Evolutionary conservation across 2,888 invertebrate species (phyloP).

Genomic region (Metallyticus violacea): DNA sequence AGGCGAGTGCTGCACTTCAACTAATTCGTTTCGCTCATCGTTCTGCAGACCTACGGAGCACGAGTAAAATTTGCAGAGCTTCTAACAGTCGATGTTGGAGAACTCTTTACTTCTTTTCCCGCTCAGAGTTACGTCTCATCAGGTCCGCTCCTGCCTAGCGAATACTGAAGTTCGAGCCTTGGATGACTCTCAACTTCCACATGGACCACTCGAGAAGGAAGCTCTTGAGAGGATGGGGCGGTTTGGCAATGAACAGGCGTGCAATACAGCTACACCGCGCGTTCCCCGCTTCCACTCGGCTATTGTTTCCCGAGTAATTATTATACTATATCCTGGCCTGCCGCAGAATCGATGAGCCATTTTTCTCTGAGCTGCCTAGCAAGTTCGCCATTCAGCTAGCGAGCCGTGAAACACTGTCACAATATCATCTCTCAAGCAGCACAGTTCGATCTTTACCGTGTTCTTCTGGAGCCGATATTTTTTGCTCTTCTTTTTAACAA

Average conservation of each 20-base stretch:
- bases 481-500: no score
- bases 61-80: no score
- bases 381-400: not conserved
- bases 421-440: not conserved
- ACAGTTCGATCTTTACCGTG: not conserved
- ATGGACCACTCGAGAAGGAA: not conserved
- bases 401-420: not conserved
- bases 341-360: not conserved
- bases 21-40: no score
- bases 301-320: not conserved
- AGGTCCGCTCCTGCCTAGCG: no score
- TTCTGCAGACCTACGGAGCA: no score
- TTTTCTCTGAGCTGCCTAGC: not conserved
- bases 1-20: no score
- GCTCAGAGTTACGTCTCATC: not conserved
- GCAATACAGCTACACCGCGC: not conserved
- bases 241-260: not conserved
- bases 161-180: not conserved
- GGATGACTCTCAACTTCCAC: not conserved
- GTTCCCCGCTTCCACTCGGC: not conserved
- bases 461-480: not conserved
- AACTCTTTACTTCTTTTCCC: not conserved
- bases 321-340: not conserved
- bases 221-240: not conserved
- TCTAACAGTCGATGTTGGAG: no score